Evolutionary conservation across 2,113 vertebrate genomes (phyloP).

Genomic region (Pheucticus melanocephalus): DNA sequence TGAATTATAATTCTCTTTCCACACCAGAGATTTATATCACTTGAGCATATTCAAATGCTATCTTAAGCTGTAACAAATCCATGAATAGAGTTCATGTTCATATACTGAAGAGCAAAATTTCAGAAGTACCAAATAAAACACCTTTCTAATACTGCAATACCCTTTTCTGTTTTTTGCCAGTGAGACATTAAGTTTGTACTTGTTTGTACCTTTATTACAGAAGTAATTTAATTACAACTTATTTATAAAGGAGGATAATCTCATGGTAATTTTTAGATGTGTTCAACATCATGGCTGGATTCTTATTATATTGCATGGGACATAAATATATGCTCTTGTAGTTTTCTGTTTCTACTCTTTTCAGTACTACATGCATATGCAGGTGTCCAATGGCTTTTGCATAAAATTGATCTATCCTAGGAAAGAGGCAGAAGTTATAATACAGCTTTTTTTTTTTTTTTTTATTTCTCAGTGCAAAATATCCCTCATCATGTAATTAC

Average conservation of each 20-base stretch:
- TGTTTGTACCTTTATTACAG: neutral
- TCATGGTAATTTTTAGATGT: neutral
- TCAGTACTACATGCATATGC: neutral
- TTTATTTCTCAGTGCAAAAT: neutral
- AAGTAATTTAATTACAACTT: neutral
- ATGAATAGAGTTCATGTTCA: neutral
- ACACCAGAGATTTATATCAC: neutral
- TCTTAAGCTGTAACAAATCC: neutral
- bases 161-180: fast-evolving
- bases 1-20: neutral
- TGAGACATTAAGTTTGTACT: neutral
- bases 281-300: neutral
- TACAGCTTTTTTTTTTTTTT: neutral
- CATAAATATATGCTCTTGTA: neutral
- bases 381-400: neutral
- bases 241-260: neutral
- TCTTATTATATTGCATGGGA: neutral
- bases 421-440: fast-evolving
- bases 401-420: neutral
- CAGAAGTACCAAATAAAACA: neutral
- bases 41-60: neutral
- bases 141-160: neutral
- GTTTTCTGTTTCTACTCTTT: neutral
- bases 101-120: neutral
- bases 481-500: neutral